Conservation (phyloP, 1,140 invertebrate genomes). For the Lithobius niger region DNA sequence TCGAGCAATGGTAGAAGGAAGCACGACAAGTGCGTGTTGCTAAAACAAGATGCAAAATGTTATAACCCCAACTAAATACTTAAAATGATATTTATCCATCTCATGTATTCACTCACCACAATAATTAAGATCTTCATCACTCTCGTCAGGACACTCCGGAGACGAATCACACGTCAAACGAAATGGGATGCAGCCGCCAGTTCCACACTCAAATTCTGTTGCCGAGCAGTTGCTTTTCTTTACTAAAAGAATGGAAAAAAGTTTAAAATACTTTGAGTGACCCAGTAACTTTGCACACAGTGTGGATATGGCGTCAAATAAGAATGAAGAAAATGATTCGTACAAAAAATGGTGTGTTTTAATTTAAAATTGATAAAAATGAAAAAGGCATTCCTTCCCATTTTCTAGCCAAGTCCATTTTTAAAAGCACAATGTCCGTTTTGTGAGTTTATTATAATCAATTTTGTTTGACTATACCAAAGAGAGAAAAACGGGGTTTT, state of each 20-base stretch:
- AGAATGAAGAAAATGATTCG: constrained; percentile 9
- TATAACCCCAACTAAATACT: neutral
- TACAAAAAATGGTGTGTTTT: too few relatives aligned
- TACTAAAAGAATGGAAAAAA: constrained; percentile 5
- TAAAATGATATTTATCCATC: neutral
- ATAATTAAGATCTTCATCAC: constrained; percentile 49
- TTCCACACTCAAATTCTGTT: constrained; percentile 40
- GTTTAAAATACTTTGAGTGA: too few relatives aligned
- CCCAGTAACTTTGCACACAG: too few relatives aligned
- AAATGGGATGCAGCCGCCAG: constrained; percentile 55
- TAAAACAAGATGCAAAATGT: constrained; percentile 17
- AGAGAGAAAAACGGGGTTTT: too few relatives aligned
- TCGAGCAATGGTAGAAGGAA: constrained; percentile 44
- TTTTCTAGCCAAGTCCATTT: too few relatives aligned
- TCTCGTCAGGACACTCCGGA: constrained; percentile 53
- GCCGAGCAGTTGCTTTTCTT: constrained; percentile 29
- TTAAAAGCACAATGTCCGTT: too few relatives aligned
- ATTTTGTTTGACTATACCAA: too few relatives aligned
- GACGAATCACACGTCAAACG: constrained; percentile 61
- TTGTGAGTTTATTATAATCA: too few relatives aligned
- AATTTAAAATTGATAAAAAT: too few relatives aligned
- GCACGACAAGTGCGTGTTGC: constrained; percentile 36
- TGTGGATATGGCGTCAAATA: too few relatives aligned
- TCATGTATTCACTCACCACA: constrained; percentile 28
- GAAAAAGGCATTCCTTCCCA: too few relatives aligned